Percentiles rank a stretch among this genome's conserved stretches.
Evolutionary conservation across 2,113 vertebrate species (phyloP).

Genomic region (Anhinga rufa): DNA sequence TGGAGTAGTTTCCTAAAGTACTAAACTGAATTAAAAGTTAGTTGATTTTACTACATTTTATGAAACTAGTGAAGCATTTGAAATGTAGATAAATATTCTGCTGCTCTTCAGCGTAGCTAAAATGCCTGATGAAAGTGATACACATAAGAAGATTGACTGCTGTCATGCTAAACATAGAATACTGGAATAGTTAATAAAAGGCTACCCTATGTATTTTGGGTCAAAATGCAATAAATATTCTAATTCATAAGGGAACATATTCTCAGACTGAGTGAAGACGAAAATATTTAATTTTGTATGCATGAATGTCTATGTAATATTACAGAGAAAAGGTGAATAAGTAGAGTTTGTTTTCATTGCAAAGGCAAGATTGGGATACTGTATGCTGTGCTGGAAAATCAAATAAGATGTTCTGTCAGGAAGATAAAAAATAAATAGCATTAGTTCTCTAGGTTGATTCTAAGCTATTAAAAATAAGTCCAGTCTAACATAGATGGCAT

Average conservation of each 20-base stretch:
- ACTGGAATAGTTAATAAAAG: not conserved
- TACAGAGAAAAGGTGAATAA: not conserved
- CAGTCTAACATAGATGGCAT: constrained; percentile 51
- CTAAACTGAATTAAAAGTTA: not conserved
- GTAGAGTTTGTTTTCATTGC: not conserved
- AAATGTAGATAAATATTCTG: not conserved
- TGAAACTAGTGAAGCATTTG: not conserved
- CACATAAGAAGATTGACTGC: not conserved
- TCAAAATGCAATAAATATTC: not conserved
- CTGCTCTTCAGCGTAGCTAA: not conserved
- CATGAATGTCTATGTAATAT: not conserved
- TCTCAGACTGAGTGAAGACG: not conserved
- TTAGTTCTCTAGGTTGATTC: constrained; percentile 42
- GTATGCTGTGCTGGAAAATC: constrained; percentile 10
- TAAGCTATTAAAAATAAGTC: constrained; percentile 53
- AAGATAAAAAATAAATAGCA: constrained; percentile 56
- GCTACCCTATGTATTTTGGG: not conserved
- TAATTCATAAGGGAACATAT: not conserved
- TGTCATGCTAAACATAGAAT: not conserved
- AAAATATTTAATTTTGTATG: not conserved
- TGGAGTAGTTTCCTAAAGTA: not conserved
- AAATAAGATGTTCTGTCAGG: constrained; percentile 45
- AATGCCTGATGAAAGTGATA: not conserved
- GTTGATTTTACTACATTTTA: not conserved
- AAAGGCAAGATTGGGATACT: not conserved